Evolutionary conservation across 2,888 invertebrate genomes (phyloP).

Genomic region (Callosobruchus maculatus): DNA sequence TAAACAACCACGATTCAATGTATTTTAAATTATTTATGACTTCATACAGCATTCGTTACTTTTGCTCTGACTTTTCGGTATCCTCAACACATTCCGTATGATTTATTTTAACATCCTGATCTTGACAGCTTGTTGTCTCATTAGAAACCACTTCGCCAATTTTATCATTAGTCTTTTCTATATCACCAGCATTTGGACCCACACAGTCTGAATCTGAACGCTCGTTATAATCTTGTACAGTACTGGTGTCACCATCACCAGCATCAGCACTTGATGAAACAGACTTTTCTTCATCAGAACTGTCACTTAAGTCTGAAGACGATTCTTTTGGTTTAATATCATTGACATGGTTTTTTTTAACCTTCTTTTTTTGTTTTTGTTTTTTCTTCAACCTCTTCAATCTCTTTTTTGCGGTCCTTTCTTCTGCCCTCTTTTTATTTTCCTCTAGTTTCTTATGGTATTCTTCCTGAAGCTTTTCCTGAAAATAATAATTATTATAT

Average conservation of each 20-base stretch:
- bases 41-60: neutral
- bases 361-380: constrained; percentile 45
- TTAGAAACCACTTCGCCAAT: neutral
- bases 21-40: neutral
- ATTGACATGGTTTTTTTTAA: constrained; percentile 23
- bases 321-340: constrained; percentile 14
- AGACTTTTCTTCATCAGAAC: constrained; percentile 11
- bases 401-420: constrained; percentile 86
- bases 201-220: neutral
- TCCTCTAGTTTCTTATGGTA: constrained; percentile 78
- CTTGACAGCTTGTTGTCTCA: neutral
- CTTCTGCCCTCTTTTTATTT: constrained; percentile 68
- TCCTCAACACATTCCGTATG: neutral
- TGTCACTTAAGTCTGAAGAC: constrained; percentile 20
- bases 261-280: neutral
- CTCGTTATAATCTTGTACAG: neutral
- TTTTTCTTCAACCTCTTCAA: constrained; percentile 83
- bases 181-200: neutral
- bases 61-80: neutral
- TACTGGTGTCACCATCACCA: neutral
- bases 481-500: constrained; percentile 26
- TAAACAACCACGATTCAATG: too few relatives aligned
- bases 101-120: neutral
- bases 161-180: neutral
- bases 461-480: constrained; percentile 81